Conservation (phyloP, 1,140 invertebrate genomes). For the Whitmania pigra region DNA sequence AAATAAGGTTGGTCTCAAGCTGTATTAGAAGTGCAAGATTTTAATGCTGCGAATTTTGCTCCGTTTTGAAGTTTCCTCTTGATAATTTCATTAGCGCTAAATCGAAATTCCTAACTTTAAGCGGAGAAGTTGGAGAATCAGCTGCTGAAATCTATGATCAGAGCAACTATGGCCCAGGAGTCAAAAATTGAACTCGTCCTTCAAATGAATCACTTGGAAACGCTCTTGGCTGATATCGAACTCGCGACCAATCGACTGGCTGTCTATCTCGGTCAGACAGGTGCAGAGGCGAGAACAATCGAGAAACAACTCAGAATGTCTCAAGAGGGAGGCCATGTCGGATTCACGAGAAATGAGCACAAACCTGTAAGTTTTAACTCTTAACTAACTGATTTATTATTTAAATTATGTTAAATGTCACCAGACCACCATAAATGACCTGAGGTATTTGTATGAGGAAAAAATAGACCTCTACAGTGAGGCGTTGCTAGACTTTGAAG, state of each 20-base stretch:
- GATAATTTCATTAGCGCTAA: too few relatives aligned
- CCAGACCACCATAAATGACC: too few relatives aligned
- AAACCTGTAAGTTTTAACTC: too few relatives aligned
- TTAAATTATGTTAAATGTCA: too few relatives aligned
- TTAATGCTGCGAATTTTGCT: too few relatives aligned
- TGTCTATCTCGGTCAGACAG: slow-evolving; percentile 1
- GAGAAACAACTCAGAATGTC: neutral
- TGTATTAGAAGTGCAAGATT: too few relatives aligned
- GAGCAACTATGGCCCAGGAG: slow-evolving; percentile 3
- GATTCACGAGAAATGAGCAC: too few relatives aligned
- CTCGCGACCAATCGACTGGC: slow-evolving; percentile 6
- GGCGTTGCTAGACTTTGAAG: neutral
- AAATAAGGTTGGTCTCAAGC: too few relatives aligned
- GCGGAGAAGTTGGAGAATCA: slow-evolving; percentile 6
- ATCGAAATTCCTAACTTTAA: neutral
- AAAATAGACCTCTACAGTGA: too few relatives aligned
- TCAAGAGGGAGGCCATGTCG: neutral
- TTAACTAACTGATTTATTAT: too few relatives aligned
- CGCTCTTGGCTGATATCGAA: slow-evolving; percentile 8
- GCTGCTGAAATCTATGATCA: slow-evolving; percentile 6
- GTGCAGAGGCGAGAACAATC: slow-evolving; percentile 10
- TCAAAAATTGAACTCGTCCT: slow-evolving; percentile 9
- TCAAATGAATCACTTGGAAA: neutral
- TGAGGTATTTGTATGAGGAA: too few relatives aligned
- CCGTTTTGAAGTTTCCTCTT: too few relatives aligned